Percentiles rank a stretch among this genome's conserved stretches.
These are phyloP conservation scores for Oophaga pumilio DNA, from an alignment of 2,113 vertebrate species.

Conservation along the genomic window DNA sequence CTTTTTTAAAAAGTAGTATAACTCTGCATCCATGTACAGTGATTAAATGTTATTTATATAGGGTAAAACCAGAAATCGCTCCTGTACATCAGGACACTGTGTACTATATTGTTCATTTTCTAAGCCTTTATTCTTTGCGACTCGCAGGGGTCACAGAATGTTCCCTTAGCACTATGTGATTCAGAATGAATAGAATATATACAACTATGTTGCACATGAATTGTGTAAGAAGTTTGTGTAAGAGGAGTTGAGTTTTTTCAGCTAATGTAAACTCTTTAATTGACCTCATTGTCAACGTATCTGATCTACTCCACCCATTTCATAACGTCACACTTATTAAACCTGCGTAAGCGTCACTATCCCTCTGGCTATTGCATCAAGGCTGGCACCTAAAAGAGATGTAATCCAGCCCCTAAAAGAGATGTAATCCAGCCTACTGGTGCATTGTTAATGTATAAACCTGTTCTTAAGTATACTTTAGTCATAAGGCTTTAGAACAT, in stretches of 20 bases:
- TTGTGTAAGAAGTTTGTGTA: neutral
- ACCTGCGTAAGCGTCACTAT: neutral
- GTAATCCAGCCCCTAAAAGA: neutral
- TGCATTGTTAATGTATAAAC: conserved; percentile 32
- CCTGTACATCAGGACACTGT: neutral
- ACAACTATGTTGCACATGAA: neutral
- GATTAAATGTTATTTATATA: no score
- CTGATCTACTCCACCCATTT: neutral
- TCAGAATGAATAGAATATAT: neutral
- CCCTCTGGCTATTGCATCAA: conserved; percentile 24
- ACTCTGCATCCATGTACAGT: no score
- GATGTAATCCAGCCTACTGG: conserved; percentile 8
- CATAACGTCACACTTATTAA: neutral
- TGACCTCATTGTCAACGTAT: neutral
- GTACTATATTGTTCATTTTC: neutral
- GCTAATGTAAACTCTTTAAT: neutral
- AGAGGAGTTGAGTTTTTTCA: neutral
- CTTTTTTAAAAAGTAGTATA: no score
- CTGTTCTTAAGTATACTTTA: conserved; percentile 10
- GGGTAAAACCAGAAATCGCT: no score
- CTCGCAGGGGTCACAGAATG: neutral
- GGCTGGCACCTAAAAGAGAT: conserved; percentile 23
- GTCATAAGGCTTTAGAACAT: neutral
- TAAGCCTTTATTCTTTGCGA: neutral
- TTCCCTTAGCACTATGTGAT: neutral